Evolutionary conservation across 1,140 invertebrate genomes (phyloP).

Genomic region (Polypedilum vanderplanki): DNA sequence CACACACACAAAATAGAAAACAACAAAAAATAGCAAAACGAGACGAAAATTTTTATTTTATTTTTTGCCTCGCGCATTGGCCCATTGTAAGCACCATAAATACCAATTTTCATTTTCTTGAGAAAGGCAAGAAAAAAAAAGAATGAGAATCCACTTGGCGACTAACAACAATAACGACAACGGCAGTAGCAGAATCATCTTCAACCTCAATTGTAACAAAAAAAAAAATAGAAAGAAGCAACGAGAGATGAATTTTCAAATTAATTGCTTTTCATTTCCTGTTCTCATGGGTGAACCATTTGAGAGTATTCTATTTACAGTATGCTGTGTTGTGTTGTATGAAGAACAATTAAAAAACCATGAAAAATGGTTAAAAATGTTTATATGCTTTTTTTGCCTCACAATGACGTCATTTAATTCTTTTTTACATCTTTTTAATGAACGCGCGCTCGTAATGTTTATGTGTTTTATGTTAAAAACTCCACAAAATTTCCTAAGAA

Average conservation of each 20-base stretch:
- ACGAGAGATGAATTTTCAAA: background rate
- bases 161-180: too few species aligned
- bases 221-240: background rate
- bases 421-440: constrained; percentile 10
- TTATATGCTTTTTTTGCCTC: background rate
- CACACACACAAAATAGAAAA: too few species aligned
- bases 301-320: background rate
- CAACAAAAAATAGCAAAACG: too few species aligned
- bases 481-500: background rate
- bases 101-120: background rate
- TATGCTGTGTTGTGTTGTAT: background rate
- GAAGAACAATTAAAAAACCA: constrained; percentile 1
- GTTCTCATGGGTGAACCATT: background rate
- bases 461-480: background rate
- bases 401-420: constrained; percentile 5
- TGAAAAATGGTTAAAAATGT: constrained; percentile 1
- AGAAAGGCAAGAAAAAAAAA: background rate
- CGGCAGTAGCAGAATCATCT: background rate
- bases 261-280: constrained; percentile 19
- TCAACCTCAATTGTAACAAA: background rate
- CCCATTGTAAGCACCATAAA: background rate
- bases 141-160: too few species aligned
- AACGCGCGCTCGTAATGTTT: background rate
- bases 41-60: too few species aligned
- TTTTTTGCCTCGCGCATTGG: background rate